Evolutionary conservation across 2,797 vertebrate species (phyloP).

Genomic region (Anas georgica): DNA sequence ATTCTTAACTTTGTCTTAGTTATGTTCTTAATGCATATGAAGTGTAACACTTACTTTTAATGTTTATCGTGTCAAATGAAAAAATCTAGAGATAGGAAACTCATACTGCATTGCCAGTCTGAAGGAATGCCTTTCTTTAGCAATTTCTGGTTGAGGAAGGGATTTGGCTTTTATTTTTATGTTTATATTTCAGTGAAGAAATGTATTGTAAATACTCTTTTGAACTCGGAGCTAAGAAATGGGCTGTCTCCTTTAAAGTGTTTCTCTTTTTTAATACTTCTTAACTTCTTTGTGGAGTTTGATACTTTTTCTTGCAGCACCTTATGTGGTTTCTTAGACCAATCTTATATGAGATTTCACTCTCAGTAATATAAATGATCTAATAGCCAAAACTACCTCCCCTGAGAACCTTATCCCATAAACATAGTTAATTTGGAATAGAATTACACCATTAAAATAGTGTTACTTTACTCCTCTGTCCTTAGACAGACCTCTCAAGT

Average conservation of each 20-base stretch:
- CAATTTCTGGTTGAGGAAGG: not conserved
- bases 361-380: not conserved
- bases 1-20: not conserved
- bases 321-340: not conserved
- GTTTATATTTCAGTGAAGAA: not conserved
- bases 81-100: not conserved
- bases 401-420: not conserved
- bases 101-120: not conserved
- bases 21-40: not conserved
- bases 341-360: not conserved
- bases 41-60: not conserved
- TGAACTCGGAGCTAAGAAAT: not conserved
- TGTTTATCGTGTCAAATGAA: not conserved
- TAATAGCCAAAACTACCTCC: not conserved
- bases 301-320: not conserved
- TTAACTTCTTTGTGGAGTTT: not conserved
- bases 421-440: not conserved
- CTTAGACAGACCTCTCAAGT: not conserved
- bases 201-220: not conserved
- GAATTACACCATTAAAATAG: not conserved
- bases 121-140: not conserved
- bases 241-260: not conserved
- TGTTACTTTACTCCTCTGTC: not conserved
- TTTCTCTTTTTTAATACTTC: not conserved
- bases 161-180: not conserved